Conservation (phyloP, 2,797 vertebrate species). For the Oryzias sinensis region DNA sequence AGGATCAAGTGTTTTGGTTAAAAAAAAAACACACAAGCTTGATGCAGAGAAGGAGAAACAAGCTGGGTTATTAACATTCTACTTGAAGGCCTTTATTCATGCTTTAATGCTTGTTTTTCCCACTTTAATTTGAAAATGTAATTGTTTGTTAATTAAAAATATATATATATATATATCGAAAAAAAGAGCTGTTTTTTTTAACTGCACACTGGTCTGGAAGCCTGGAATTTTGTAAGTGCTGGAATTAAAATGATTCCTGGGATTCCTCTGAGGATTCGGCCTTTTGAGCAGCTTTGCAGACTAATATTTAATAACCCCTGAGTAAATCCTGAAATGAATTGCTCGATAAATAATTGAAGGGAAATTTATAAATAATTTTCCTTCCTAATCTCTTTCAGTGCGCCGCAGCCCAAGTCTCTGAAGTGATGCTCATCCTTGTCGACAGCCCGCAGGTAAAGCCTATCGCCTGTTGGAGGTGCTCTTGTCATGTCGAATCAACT, state of each 20-base stretch:
- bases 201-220: background rate
- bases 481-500: conserved; percentile 46
- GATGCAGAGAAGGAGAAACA: too few relatives aligned
- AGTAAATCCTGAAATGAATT: conserved; percentile 75
- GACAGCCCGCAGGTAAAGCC: conserved; percentile 32
- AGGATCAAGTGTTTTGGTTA: too few relatives aligned
- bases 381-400: conserved; percentile 70
- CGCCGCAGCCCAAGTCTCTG: conserved; percentile 56
- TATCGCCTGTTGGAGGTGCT: conserved; percentile 64
- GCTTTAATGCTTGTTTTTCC: too few relatives aligned
- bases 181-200: too few relatives aligned
- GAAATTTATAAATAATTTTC: conserved; percentile 77
- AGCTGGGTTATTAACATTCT: too few relatives aligned
- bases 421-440: conserved; percentile 63
- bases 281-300: conserved; percentile 68
- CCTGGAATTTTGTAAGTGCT: conserved; percentile 26
- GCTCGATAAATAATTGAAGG: conserved; percentile 77
- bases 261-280: conserved; percentile 60
- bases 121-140: too few relatives aligned
- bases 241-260: conserved; percentile 61
- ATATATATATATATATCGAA: too few relatives aligned
- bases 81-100: too few relatives aligned
- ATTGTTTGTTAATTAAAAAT: too few relatives aligned
- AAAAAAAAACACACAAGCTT: too few relatives aligned
- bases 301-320: conserved; percentile 77